These are phyloP conservation scores for Noctilio leporinus DNA, from an alignment of 2,113 vertebrate species.

Conservation along the genomic window DNA sequence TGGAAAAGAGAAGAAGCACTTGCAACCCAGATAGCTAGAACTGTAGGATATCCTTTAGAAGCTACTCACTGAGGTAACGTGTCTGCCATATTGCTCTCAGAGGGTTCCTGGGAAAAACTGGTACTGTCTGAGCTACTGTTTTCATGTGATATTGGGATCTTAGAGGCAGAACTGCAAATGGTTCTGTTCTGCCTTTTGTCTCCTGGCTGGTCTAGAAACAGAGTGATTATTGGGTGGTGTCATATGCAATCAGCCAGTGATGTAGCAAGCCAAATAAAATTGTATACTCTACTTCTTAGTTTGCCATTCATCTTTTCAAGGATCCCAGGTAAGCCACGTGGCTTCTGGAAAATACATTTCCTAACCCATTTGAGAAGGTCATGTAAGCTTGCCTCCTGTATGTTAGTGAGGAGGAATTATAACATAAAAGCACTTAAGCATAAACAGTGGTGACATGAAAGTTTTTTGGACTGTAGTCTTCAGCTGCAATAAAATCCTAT, in stretches of 20 bases:
- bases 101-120: background rate
- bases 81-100: background rate
- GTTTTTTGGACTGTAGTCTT: conserved; percentile 14
- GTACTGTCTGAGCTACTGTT: background rate
- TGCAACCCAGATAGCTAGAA: background rate
- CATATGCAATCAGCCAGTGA: background rate
- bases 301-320: background rate
- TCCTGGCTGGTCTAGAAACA: background rate
- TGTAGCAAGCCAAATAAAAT: background rate
- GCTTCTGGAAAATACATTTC: background rate
- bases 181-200: background rate
- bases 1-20: background rate
- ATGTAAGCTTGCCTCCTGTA: background rate
- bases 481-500: background rate
- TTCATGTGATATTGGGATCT: background rate
- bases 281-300: background rate
- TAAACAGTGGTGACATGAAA: conserved; percentile 3
- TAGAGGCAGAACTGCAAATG: background rate
- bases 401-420: conserved; percentile 34
- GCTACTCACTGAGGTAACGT: background rate
- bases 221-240: background rate
- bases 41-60: background rate
- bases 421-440: conserved; percentile 25
- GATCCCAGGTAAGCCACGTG: background rate
- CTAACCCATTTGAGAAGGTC: conserved; percentile 23